Percentiles rank a stretch among this genome's conserved stretches.
Evolutionary conservation across 2,113 vertebrate species (phyloP).

Genomic region (Semnornis frantzii): DNA sequence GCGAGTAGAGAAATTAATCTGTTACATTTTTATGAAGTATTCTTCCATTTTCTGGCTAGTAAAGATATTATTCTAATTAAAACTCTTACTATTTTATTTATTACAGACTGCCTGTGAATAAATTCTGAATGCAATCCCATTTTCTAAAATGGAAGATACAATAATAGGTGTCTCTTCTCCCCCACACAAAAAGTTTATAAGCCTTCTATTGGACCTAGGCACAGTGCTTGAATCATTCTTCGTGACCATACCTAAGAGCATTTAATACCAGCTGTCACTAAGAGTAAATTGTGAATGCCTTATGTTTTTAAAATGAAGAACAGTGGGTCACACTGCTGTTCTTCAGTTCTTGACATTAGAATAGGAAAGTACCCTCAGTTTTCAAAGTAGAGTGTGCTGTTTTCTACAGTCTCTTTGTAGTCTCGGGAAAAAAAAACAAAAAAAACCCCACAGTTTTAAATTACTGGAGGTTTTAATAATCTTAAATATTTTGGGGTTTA

Average conservation of each 20-base stretch:
- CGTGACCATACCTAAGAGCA: neutral
- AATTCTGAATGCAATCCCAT: neutral
- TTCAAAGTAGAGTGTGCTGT: neutral
- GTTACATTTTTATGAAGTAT: neutral
- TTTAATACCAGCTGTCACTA: neutral
- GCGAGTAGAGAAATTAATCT: neutral
- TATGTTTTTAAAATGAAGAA: neutral
- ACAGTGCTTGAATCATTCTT: neutral
- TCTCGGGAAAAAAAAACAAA: neutral
- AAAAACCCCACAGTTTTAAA: neutral
- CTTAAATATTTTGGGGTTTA: neutral
- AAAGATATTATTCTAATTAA: neutral
- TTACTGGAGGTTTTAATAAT: neutral
- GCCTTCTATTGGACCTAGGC: neutral
- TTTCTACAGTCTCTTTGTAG: neutral
- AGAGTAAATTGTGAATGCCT: neutral
- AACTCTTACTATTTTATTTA: neutral
- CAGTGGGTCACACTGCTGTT: neutral
- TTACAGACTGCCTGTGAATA: neutral
- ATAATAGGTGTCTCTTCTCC: neutral
- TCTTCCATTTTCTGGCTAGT: neutral
- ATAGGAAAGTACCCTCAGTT: neutral
- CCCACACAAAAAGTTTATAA: neutral
- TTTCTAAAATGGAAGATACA: neutral
- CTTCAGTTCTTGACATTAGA: neutral